Evolutionary conservation across 2,797 vertebrate species (phyloP).

Genomic region (Petrocephalus schoutedeni): DNA sequence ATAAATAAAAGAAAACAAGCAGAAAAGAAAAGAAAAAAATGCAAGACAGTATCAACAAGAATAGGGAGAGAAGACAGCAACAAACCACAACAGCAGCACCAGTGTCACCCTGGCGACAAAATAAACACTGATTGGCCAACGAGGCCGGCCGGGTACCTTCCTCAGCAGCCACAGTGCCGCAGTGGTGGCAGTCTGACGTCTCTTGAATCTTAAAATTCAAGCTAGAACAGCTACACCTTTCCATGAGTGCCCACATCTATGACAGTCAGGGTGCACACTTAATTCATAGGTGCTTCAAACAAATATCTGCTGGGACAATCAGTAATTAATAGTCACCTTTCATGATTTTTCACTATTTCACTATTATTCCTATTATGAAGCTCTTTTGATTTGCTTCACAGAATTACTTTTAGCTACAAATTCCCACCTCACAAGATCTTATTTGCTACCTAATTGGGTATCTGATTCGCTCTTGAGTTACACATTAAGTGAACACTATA

Average conservation of each 20-base stretch:
- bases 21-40: background rate
- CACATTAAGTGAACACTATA: background rate
- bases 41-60: background rate
- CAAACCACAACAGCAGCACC: background rate
- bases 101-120: background rate
- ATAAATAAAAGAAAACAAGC: background rate
- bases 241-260: background rate
- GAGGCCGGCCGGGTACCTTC: background rate
- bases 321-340: background rate
- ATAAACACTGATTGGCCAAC: background rate
- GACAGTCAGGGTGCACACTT: background rate
- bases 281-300: background rate
- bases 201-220: background rate
- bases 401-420: slow-evolving; percentile 6
- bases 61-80: background rate
- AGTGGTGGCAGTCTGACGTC: background rate
- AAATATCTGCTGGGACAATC: background rate
- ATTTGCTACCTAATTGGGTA: background rate
- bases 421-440: slow-evolving; percentile 1
- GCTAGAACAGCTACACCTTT: background rate
- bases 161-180: background rate
- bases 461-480: background rate
- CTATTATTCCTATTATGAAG: background rate
- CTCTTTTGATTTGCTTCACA: background rate
- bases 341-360: background rate